These are phyloP conservation scores for Muscicapa adusta DNA, from an alignment of 2,113 vertebrate species.

Conservation along the genomic window DNA sequence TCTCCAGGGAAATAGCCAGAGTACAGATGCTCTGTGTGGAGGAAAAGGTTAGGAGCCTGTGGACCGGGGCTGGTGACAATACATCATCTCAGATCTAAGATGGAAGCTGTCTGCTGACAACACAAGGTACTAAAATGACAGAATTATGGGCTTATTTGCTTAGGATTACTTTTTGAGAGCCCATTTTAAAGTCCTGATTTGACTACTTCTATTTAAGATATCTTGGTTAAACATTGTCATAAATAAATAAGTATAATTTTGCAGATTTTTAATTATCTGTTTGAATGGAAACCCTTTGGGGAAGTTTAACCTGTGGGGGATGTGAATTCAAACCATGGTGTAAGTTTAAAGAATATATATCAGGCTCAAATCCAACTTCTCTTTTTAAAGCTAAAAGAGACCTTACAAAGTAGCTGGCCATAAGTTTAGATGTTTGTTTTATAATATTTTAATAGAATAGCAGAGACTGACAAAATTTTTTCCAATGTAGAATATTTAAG, in stretches of 20 bases:
- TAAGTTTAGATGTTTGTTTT: neutral
- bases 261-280: neutral
- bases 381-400: neutral
- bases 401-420: neutral
- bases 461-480: neutral
- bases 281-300: neutral
- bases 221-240: neutral
- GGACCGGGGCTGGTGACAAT: neutral
- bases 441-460: neutral
- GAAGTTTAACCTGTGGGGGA: neutral
- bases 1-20: neutral
- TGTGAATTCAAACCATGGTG: neutral
- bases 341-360: neutral
- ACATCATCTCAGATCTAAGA: neutral
- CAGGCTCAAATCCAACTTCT: neutral
- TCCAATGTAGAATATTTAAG: neutral
- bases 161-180: neutral
- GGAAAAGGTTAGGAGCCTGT: neutral
- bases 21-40: neutral
- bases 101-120: neutral
- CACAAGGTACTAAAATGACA: neutral
- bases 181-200: neutral
- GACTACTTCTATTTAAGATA: neutral
- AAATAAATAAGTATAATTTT: neutral
- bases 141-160: neutral